Evolutionary conservation across 2,113 vertebrate genomes (phyloP).

Genomic region (Apeltes quadracus): DNA sequence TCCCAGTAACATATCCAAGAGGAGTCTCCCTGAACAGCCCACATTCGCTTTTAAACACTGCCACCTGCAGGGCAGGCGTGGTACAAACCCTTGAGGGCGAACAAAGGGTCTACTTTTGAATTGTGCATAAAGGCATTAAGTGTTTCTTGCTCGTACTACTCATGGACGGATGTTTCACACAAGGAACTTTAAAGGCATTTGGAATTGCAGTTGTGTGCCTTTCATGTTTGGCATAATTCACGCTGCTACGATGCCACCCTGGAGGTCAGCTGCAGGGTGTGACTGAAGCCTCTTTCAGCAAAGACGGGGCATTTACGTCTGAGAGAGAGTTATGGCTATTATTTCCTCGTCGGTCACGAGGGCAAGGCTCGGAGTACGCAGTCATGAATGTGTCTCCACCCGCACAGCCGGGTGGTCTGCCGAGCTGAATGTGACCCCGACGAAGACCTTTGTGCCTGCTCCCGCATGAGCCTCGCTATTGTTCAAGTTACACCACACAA

Average conservation of each 20-base stretch:
- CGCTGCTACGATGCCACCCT: constrained; percentile 29
- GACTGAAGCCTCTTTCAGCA: constrained; percentile 58
- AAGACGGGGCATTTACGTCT: constrained; percentile 57
- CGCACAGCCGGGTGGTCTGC: constrained; percentile 76
- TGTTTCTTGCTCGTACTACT: constrained; percentile 46
- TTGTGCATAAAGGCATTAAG: constrained; percentile 41
- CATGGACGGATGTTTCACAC: constrained; percentile 26
- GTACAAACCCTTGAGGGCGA: background rate
- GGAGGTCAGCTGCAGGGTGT: constrained; percentile 40
- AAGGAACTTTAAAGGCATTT: constrained; percentile 3
- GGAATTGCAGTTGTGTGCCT: constrained; percentile 32
- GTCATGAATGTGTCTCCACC: constrained; percentile 55
- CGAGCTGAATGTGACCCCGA: constrained; percentile 62
- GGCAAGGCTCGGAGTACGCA: constrained; percentile 27
- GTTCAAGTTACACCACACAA: no score
- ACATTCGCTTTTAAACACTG: constrained; percentile 61
- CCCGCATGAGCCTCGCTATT: constrained; percentile 67
- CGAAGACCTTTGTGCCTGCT: constrained; percentile 65
- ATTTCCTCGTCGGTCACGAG: constrained; percentile 60
- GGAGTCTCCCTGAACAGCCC: background rate
- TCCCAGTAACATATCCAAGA: constrained; percentile 12
- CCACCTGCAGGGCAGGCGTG: constrained; percentile 57
- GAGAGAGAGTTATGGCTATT: constrained; percentile 65
- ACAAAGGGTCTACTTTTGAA: constrained; percentile 38
- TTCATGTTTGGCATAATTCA: constrained; percentile 57